phyloP scores from a whole-genome alignment of 2,113 vertebrate genomes.

The Siphamia tubifer region DNA sequence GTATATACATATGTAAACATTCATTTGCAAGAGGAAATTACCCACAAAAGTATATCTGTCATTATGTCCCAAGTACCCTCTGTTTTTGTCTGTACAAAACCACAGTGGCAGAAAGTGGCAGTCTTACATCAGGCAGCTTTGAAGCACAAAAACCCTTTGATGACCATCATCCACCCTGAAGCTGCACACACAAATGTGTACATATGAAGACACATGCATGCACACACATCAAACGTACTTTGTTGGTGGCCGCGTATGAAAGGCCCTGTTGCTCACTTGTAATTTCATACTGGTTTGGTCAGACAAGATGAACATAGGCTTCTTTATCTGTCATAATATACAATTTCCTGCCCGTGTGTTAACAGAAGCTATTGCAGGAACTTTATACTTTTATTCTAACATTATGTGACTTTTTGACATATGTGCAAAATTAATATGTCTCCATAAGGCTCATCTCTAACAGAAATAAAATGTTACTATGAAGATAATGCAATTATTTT shows the following conservation, averaged over 20 bases:
- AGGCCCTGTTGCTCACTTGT: background rate
- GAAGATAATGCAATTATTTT: too few species aligned
- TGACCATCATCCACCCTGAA: constrained; percentile 11
- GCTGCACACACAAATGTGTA: background rate
- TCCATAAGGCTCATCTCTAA: too few species aligned
- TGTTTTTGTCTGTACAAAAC: background rate
- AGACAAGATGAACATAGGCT: constrained; percentile 22
- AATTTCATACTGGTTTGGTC: constrained; percentile 15
- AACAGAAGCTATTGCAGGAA: constrained; percentile 14
- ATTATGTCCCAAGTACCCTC: background rate
- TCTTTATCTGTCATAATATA: constrained; percentile 36
- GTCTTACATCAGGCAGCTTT: constrained; percentile 35
- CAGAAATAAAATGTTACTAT: too few species aligned
- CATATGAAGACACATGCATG: background rate
- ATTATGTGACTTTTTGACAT: background rate
- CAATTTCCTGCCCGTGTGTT: constrained; percentile 51
- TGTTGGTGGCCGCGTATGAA: constrained; percentile 3
- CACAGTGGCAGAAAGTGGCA: background rate
- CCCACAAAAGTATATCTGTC: background rate
- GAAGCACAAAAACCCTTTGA: constrained; percentile 41
- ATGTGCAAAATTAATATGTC: too few species aligned
- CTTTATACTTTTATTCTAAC: background rate
- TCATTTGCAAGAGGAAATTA: too few species aligned
- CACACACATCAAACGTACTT: constrained; percentile 30
- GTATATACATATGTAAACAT: background rate